Evolutionary conservation across 2,113 vertebrate species (phyloP).

Genomic region (Toxostoma redivivum): DNA sequence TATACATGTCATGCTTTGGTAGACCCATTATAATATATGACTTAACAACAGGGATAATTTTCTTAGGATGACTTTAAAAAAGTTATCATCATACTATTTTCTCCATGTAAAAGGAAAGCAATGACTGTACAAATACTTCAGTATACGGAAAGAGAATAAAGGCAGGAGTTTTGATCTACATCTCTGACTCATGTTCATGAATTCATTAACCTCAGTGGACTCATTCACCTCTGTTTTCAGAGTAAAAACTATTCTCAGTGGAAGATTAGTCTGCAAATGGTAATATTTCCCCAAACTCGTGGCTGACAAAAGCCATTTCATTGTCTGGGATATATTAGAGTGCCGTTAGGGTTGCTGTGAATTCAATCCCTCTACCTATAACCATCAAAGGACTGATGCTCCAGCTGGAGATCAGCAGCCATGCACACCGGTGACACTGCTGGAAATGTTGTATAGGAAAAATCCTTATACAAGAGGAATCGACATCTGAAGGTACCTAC

Average conservation of each 20-base stretch:
- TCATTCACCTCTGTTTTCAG: constrained; percentile 5
- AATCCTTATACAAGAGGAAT: background rate
- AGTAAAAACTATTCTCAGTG: background rate
- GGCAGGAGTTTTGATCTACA: constrained; percentile 1
- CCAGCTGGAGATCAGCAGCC: background rate
- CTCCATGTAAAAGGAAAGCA: background rate
- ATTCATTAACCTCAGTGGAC: constrained; percentile 24
- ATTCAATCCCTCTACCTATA: background rate
- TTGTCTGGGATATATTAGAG: constrained; percentile 1
- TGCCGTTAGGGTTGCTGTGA: background rate
- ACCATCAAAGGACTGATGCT: background rate
- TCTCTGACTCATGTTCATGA: constrained; percentile 14
- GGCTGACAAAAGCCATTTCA: constrained; percentile 17
- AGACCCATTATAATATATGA: background rate
- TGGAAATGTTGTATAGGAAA: background rate
- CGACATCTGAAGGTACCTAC: background rate
- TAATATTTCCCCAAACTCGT: background rate
- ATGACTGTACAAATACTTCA: background rate
- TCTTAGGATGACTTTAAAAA: background rate
- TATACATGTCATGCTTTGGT: background rate
- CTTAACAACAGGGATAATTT: background rate
- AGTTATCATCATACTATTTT: background rate
- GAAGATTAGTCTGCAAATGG: background rate
- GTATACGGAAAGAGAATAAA: background rate
- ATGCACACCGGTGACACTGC: background rate